phyloP scores from a whole-genome alignment of 1,140 invertebrate species.

The Neodiprion lecontei region DNA sequence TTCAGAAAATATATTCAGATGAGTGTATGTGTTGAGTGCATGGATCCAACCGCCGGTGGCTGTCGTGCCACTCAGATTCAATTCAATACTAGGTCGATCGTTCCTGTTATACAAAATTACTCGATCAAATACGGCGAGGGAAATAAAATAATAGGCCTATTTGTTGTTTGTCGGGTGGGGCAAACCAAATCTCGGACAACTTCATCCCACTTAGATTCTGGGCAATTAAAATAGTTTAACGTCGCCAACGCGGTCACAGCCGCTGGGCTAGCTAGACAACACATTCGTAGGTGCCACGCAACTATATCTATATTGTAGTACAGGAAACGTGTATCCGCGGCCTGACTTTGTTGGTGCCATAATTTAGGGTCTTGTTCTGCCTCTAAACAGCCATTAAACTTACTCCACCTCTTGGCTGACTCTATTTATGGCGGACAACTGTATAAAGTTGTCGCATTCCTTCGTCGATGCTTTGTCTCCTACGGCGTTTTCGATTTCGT shows the following conservation, averaged over 20 bases:
- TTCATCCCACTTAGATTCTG: background rate
- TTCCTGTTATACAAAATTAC: too few relatives aligned
- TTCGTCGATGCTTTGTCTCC: conserved; percentile 2
- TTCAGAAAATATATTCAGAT: too few relatives aligned
- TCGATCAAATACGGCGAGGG: background rate
- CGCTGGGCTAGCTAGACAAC: background rate
- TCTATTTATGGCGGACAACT: conserved; percentile 7
- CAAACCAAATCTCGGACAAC: conserved; percentile 1
- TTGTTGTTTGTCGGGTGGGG: background rate
- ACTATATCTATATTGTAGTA: conserved; percentile 6
- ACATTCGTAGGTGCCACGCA: background rate
- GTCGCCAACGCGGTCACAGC: background rate
- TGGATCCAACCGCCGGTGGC: too few relatives aligned
- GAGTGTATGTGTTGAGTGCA: too few relatives aligned
- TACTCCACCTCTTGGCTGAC: background rate
- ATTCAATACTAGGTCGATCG: too few relatives aligned
- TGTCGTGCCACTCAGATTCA: too few relatives aligned
- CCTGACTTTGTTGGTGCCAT: background rate
- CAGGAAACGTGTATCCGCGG: background rate
- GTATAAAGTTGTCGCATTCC: conserved; percentile 1
- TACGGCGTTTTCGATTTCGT: conserved; percentile 7
- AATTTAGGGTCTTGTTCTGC: conserved; percentile 7
- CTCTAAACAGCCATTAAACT: conserved; percentile 7
- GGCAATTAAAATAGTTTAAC: conserved; percentile 7
- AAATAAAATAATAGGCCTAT: background rate